These are phyloP conservation scores for Leucophora obtusa DNA, from an alignment of 2,888 invertebrate genomes.

Conservation along the genomic window DNA sequence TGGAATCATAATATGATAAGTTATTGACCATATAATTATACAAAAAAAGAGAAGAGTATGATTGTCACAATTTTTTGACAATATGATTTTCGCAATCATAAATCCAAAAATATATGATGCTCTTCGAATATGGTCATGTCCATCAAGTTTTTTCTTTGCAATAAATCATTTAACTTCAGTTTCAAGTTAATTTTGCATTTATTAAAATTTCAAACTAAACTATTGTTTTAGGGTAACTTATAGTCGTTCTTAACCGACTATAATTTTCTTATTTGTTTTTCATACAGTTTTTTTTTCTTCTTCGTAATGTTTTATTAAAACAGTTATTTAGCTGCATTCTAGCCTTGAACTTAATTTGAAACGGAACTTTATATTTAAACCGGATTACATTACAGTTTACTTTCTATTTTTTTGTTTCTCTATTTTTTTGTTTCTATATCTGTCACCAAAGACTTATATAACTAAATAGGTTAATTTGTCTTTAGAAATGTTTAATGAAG, in stretches of 20 bases:
- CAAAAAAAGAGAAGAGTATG: too few species aligned
- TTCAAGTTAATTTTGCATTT: too few species aligned
- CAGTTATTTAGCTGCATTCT: constrained; percentile 31
- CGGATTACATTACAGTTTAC: constrained; percentile 62
- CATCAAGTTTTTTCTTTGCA: too few species aligned
- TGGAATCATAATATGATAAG: too few species aligned
- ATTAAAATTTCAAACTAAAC: too few species aligned
- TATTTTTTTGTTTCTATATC: background rate
- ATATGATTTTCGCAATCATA: too few species aligned
- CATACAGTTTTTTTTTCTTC: constrained; percentile 1
- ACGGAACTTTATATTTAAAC: constrained; percentile 49
- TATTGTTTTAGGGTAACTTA: too few species aligned
- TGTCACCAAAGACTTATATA: constrained; percentile 47
- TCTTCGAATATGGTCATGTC: too few species aligned
- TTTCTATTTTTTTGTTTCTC: constrained; percentile 49
- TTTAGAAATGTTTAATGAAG: background rate
- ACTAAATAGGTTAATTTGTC: constrained; percentile 55
- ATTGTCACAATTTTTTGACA: too few species aligned
- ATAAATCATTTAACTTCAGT: too few species aligned
- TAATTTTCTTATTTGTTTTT: constrained; percentile 20
- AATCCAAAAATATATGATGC: too few species aligned
- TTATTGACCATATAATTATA: too few species aligned
- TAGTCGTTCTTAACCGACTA: background rate
- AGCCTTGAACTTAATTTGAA: constrained; percentile 64
- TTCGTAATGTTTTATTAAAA: background rate